phyloP scores from a whole-genome alignment of 2,113 vertebrate species.

The Mola mola region DNA sequence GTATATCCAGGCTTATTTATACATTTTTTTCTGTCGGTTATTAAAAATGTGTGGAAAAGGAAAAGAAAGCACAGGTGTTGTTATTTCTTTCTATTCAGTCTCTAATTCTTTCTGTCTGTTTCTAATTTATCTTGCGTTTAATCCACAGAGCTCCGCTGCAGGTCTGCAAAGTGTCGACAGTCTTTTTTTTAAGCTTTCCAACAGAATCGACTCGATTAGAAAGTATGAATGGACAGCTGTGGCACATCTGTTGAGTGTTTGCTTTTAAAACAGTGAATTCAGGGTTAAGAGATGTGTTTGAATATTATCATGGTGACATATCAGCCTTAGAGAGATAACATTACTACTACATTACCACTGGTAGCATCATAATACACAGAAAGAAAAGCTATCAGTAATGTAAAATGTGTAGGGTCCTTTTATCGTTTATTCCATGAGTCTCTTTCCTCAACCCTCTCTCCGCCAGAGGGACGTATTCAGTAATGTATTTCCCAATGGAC shows the following conservation, averaged over 20 bases:
- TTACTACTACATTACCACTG: too few relatives aligned
- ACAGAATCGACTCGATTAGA: slow-evolving; percentile 49
- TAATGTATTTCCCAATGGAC: slow-evolving; percentile 56
- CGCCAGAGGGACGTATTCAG: slow-evolving; percentile 44
- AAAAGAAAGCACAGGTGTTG: slow-evolving; percentile 21
- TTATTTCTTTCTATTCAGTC: slow-evolving; percentile 24
- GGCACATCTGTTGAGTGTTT: slow-evolving; percentile 40
- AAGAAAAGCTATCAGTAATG: too few relatives aligned
- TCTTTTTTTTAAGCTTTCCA: slow-evolving; percentile 29
- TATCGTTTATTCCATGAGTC: too few relatives aligned
- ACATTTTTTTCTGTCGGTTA: slow-evolving; percentile 5
- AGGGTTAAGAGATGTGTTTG: slow-evolving; percentile 23
- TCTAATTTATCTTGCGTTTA: slow-evolving; percentile 60
- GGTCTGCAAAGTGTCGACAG: slow-evolving; percentile 63
- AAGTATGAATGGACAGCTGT: slow-evolving; percentile 60
- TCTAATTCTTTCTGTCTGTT: slow-evolving; percentile 56
- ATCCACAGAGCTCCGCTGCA: slow-evolving; percentile 51
- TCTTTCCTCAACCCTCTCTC: background rate
- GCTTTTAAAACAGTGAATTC: slow-evolving; percentile 29
- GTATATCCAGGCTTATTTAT: slow-evolving; percentile 2
- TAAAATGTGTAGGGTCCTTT: too few relatives aligned
- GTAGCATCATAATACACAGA: too few relatives aligned
- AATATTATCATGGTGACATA: slow-evolving; percentile 30
- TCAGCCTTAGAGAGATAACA: too few relatives aligned
- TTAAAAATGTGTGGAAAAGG: slow-evolving; percentile 15